Evolutionary conservation across 2,888 invertebrate species (phyloP).

Genomic region (Drosophila dives): DNA sequence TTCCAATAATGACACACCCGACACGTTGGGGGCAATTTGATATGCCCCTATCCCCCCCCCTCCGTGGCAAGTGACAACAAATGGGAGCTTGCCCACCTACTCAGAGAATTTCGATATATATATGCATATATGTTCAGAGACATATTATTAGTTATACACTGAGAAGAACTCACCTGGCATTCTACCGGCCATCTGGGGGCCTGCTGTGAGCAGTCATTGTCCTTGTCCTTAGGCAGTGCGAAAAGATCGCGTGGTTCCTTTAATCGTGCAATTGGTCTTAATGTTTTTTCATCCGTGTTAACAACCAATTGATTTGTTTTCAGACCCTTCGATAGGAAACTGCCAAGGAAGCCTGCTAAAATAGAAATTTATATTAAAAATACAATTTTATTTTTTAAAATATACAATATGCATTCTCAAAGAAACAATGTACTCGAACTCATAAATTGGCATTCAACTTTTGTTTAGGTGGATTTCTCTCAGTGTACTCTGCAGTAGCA

Average conservation of each 20-base stretch:
- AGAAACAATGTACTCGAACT: neutral
- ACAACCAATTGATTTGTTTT: slow-evolving; percentile 90
- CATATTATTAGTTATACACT: neutral
- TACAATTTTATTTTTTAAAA: neutral
- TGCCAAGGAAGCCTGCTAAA: slow-evolving; percentile 83
- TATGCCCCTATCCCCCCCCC: neutral
- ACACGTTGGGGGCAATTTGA: slow-evolving; percentile 6
- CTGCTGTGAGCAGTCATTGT: slow-evolving; percentile 90
- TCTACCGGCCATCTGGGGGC: slow-evolving; percentile 95
- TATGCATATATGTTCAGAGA: neutral
- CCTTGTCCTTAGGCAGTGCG: slow-evolving; percentile 88
- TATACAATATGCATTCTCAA: neutral
- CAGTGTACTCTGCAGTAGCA: neutral
- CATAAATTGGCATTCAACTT: neutral
- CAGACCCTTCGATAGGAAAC: slow-evolving; percentile 85
- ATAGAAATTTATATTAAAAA: slow-evolving; percentile 11
- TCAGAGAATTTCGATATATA: neutral
- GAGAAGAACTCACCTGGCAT: slow-evolving; percentile 90
- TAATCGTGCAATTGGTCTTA: slow-evolving; percentile 88
- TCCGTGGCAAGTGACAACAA: neutral
- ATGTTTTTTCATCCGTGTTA: slow-evolving; percentile 88
- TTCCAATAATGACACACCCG: slow-evolving; percentile 8
- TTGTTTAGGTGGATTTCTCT: neutral
- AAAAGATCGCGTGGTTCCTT: slow-evolving; percentile 90
- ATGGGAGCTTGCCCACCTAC: neutral